Evolutionary conservation across 2,797 vertebrate species (phyloP).

Genomic region (Cynodonichthys magdalenae): DNA sequence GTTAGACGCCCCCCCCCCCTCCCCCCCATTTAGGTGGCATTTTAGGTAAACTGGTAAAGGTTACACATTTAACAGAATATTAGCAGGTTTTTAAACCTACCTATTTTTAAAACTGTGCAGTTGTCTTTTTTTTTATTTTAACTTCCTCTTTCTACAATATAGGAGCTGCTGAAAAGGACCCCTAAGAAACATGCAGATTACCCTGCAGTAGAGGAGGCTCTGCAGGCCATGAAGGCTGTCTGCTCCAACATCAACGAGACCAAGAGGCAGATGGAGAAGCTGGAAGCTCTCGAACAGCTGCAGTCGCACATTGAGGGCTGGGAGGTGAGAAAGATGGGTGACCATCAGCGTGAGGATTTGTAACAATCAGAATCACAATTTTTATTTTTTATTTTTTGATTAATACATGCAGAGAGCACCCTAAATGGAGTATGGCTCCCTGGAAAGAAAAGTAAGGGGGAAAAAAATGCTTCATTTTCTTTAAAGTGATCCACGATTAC

Average conservation of each 20-base stretch:
- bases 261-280: slow-evolving; percentile 98
- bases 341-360: not conserved
- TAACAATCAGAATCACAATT: slow-evolving; percentile 14
- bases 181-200: slow-evolving; percentile 94
- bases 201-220: slow-evolving; percentile 90
- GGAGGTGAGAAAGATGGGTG: slow-evolving; percentile 86
- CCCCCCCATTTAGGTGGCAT: not conserved
- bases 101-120: not conserved
- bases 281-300: slow-evolving; percentile 96
- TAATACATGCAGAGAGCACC: not conserved
- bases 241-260: slow-evolving; percentile 99
- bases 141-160: not conserved
- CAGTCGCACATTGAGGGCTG: slow-evolving; percentile 99
- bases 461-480: not conserved
- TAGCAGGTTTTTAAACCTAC: not conserved
- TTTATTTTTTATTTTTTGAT: not conserved
- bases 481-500: no score
- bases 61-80: slow-evolving; percentile 11
- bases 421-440: slow-evolving; percentile 5
- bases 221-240: slow-evolving; percentile 97
- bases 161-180: slow-evolving; percentile 97
- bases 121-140: not conserved
- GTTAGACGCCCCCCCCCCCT: not conserved
- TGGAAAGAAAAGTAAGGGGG: not conserved
- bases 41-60: slow-evolving; percentile 1